These are phyloP conservation scores for Megalops cyprinoides DNA, from an alignment of 2,797 vertebrate genomes.

Conservation along the genomic window DNA sequence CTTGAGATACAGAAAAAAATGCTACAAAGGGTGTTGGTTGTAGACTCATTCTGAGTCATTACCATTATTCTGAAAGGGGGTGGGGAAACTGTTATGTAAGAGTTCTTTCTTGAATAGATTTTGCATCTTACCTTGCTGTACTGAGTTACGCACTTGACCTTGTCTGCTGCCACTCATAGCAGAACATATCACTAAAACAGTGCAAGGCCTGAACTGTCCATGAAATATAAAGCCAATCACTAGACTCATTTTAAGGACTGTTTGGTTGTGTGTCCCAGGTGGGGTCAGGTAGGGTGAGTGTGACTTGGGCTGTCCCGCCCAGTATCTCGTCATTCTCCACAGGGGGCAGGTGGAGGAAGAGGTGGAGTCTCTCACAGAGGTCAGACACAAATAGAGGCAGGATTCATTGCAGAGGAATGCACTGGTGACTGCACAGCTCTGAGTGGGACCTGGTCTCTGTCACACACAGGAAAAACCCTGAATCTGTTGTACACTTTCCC, in stretches of 20 bases:
- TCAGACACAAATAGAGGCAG: not conserved
- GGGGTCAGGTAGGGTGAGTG: constrained; percentile 10
- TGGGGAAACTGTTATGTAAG: no score
- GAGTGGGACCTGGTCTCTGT: not conserved
- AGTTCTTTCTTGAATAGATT: not conserved
- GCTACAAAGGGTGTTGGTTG: not conserved
- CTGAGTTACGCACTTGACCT: not conserved
- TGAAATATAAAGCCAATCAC: no score
- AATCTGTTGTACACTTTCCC: no score
- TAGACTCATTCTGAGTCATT: not conserved
- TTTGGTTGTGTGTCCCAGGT: not conserved
- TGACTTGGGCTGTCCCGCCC: not conserved
- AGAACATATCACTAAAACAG: not conserved
- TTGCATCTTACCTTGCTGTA: not conserved
- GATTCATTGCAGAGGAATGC: not conserved
- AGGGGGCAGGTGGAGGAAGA: not conserved
- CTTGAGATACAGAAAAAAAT: not conserved
- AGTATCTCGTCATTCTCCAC: not conserved
- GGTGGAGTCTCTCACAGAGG: not conserved
- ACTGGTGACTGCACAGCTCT: not conserved
- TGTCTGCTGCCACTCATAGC: not conserved
- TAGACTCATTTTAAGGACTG: no score
- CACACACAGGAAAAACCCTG: constrained; percentile 5
- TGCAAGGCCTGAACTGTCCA: not conserved
- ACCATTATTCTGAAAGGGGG: no score